Evolutionary conservation across 2,113 vertebrate genomes (phyloP).

Genomic region (Xerus inauris): DNA sequence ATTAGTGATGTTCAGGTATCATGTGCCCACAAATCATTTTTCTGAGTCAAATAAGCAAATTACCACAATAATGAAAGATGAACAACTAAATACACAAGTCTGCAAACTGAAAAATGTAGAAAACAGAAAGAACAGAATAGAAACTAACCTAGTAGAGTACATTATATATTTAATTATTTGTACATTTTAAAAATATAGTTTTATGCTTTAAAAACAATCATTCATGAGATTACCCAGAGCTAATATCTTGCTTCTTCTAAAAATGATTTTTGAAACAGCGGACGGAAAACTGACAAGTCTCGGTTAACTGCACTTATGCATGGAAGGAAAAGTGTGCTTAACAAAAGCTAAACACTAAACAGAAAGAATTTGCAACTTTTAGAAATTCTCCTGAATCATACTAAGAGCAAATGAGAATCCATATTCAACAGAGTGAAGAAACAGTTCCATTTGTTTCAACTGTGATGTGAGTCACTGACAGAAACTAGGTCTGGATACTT

Average conservation of each 20-base stretch:
- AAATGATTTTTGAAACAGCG: constrained; percentile 47
- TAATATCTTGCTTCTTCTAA: constrained; percentile 52
- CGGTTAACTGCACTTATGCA: not conserved
- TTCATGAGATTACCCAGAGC: not conserved
- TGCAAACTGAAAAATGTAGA: constrained; percentile 37
- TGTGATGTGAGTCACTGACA: not conserved
- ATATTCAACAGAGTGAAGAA: not conserved
- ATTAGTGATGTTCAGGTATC: not conserved
- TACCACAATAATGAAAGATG: constrained; percentile 31
- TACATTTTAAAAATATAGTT: constrained; percentile 51
- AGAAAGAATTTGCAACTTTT: not conserved
- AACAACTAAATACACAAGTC: not conserved
- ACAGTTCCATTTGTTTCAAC: not conserved
- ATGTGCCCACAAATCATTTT: not conserved
- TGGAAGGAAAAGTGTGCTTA: constrained; percentile 34
- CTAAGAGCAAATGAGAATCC: constrained; percentile 31
- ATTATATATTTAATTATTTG: constrained; percentile 41
- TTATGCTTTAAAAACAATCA: constrained; percentile 62
- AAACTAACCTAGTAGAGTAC: constrained; percentile 43
- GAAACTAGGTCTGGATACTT: not conserved
- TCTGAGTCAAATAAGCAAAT: constrained; percentile 34
- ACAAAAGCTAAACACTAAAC: not conserved
- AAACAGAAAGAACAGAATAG: not conserved
- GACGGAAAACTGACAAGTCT: constrained; percentile 38
- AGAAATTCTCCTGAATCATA: constrained; percentile 49